Evolutionary conservation across 2,888 invertebrate species (phyloP).

Genomic region (Resseliella maxima): DNA sequence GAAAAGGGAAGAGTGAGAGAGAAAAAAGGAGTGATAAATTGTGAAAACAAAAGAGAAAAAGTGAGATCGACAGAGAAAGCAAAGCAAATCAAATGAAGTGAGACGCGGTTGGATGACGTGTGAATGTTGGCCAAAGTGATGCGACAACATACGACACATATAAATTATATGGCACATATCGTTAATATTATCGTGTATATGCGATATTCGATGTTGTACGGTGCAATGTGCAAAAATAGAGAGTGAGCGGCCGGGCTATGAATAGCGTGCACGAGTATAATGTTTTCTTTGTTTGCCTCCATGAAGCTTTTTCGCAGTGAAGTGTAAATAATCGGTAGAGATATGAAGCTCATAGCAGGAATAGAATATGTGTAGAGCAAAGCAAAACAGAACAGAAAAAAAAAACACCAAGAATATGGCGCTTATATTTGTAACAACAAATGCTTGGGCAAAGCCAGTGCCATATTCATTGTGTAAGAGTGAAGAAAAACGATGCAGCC

Average conservation of each 20-base stretch:
- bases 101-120: neutral
- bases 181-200: neutral
- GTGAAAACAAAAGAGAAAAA: too few species aligned
- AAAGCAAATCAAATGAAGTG: constrained; percentile 28
- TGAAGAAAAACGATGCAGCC: neutral
- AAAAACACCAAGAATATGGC: neutral
- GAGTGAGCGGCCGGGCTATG: neutral
- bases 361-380: neutral
- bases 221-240: neutral
- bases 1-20: neutral
- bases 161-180: neutral
- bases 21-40: too few species aligned
- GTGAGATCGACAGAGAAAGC: too few species aligned
- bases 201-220: neutral
- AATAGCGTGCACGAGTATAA: constrained; percentile 42
- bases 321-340: constrained; percentile 36
- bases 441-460: neutral
- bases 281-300: constrained; percentile 19
- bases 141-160: neutral
- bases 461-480: neutral
- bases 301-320: constrained; percentile 38
- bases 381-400: neutral
- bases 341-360: constrained; percentile 17
- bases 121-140: neutral
- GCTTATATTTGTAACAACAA: constrained; percentile 17